Evolutionary conservation across 1,140 invertebrate genomes (phyloP).

Genomic region (Temnothorax longispinosus): DNA sequence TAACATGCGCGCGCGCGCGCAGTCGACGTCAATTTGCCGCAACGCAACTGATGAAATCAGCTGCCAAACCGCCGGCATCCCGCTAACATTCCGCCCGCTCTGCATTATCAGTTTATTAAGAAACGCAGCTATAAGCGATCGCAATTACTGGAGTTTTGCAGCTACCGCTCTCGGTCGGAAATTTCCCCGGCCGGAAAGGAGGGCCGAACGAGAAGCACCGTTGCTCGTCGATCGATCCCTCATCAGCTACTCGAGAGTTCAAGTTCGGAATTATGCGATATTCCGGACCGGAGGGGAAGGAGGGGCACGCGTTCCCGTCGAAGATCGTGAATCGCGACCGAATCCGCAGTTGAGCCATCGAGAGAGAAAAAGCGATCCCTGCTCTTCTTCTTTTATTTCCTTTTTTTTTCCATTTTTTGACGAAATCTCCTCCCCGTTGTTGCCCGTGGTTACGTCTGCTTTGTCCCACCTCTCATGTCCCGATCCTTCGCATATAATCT

Average conservation of each 20-base stretch:
- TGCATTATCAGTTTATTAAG: conserved; percentile 31
- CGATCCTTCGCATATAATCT: conserved; percentile 32
- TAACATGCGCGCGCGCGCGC: not conserved
- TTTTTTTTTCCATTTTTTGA: not conserved
- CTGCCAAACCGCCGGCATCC: not conserved
- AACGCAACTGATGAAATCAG: not conserved
- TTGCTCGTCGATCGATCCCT: conserved; percentile 28
- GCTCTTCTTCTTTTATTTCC: not conserved
- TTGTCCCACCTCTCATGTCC: not conserved
- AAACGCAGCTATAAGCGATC: conserved; percentile 13
- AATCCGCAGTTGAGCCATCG: conserved; percentile 4
- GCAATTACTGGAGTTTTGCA: conserved; percentile 36
- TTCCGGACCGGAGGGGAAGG: not conserved
- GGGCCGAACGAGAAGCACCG: conserved; percentile 1
- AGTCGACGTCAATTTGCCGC: not conserved
- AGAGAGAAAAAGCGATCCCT: not conserved
- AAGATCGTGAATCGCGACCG: not conserved
- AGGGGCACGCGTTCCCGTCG: not conserved
- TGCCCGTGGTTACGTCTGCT: not conserved
- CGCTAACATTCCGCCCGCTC: not conserved
- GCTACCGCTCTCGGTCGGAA: conserved; percentile 8
- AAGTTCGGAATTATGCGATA: conserved; percentile 55
- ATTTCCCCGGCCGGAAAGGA: not conserved
- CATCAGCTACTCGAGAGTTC: conserved; percentile 45
- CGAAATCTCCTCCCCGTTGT: not conserved